phyloP scores from a whole-genome alignment of 2,113 vertebrate species.

The Pteronura brasiliensis region DNA sequence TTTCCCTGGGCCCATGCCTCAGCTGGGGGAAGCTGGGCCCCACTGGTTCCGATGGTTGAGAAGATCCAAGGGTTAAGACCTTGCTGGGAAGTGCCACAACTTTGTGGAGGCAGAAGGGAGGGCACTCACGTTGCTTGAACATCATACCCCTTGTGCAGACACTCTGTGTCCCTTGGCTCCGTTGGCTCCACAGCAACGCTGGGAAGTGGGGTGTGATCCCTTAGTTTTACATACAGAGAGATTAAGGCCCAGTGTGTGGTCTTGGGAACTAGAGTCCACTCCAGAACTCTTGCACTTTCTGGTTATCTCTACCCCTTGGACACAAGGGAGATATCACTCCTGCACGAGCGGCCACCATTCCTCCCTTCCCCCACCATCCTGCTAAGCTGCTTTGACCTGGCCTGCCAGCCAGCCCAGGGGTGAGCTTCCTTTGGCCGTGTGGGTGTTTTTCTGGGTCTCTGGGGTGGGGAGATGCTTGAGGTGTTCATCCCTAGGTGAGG shows the following conservation, averaged over 20 bases:
- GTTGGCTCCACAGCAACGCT: not conserved
- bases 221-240: not conserved
- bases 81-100: not conserved
- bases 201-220: not conserved
- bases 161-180: accelerated
- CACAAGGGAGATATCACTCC: not conserved
- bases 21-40: not conserved
- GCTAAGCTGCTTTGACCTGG: not conserved
- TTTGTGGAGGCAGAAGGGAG: not conserved
- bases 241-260: not conserved
- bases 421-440: not conserved
- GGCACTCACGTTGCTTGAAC: accelerated
- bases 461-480: not conserved
- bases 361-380: not conserved
- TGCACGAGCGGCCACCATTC: not conserved
- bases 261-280: not conserved
- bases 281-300: not conserved
- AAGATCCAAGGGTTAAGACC: not conserved
- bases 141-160: accelerated
- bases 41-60: not conserved
- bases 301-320: not conserved
- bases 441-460: not conserved
- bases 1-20: not conserved
- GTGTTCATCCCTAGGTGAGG: not conserved
- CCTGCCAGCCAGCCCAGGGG: not conserved